Percentiles rank a stretch among this genome's conserved stretches.
Evolutionary conservation across 2,113 vertebrate species (phyloP).

Genomic region (Xiphophorus hellerii): DNA sequence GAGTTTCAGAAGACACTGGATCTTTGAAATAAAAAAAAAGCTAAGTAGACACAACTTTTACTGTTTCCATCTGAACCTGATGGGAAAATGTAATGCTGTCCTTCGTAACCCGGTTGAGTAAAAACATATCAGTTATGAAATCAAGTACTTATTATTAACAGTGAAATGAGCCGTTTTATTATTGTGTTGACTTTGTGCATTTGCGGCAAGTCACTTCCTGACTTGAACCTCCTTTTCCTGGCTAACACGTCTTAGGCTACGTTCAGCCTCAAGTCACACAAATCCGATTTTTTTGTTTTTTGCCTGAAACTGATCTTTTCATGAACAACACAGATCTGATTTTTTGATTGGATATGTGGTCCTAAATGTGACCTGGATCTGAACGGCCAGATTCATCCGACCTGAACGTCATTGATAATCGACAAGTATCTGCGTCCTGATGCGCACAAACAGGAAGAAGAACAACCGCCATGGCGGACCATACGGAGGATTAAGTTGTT

Average conservation of each 20-base stretch:
- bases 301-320: too few relatives aligned
- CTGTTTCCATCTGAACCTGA: neutral
- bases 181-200: constrained; percentile 20
- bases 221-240: constrained; percentile 21
- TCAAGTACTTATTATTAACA: constrained; percentile 11
- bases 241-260: constrained; percentile 37
- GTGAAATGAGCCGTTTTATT: constrained; percentile 10
- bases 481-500: too few relatives aligned
- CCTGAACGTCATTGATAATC: too few relatives aligned
- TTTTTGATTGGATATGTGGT: too few relatives aligned
- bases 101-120: constrained; percentile 13
- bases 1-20: neutral
- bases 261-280: too few relatives aligned
- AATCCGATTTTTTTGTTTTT: too few relatives aligned
- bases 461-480: too few relatives aligned
- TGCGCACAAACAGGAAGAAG: too few relatives aligned
- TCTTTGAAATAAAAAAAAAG: neutral
- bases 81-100: constrained; percentile 33
- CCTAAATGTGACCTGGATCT: too few relatives aligned
- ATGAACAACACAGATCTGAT: too few relatives aligned
- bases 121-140: neutral
- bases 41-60: neutral
- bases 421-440: too few relatives aligned
- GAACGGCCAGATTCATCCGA: too few relatives aligned
- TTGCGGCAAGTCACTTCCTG: constrained; percentile 13